Evolutionary conservation across 2,113 vertebrate species (phyloP), one percentile per base, ranked within the genome.

Genomic region (Piprites chloris): DNA sequence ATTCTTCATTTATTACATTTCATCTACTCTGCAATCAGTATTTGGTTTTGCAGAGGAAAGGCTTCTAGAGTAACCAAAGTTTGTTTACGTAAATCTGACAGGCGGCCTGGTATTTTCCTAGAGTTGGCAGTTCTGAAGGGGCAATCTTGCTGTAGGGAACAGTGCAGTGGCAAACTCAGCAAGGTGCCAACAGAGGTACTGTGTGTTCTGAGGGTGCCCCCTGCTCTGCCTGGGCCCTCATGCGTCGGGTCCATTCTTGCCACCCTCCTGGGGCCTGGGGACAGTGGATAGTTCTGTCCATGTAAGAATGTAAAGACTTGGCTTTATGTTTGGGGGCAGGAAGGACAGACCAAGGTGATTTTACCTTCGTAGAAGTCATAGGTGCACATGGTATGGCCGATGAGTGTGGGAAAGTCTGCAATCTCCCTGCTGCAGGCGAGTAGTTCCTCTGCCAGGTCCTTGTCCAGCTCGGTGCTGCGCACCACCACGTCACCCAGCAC

Each of bases 291-390:
- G 50, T 41, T 79, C 21, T 85, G 68, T 30, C 26, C 42, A 2
- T 1, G 0, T 15, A 13, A 26, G 37, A 47, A 30, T 6, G 2
- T 28, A 12, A 52, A 35, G 39, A 9, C 41, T 26, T 13, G 35
- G 46, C 12, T 0, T 37, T 13, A 4, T 0, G 3, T 8, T 5
- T 46, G 19, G 7, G 23, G 24, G 16, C 32, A 39, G 33, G n/a
- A 39, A 33, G 56, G 32, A 4, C 32, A 17, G 39, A 6, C 52
- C 17, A 14, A 68, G 59, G 11, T 14, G 9, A 0, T 27, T 49
- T 94, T 94, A 99, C 98, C 99, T 98, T 99, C 98, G 4, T 99
- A 99, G 97, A 99, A 99, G 95, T 99, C 98, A 7, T 98, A 97
- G 69, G 99, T 99, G 97, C 98, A 98, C 98, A 98, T 98, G 35